These are phyloP conservation scores for Crotalus helleri DNA, from an alignment of 2,113 vertebrate species.

Conservation along the genomic window DNA sequence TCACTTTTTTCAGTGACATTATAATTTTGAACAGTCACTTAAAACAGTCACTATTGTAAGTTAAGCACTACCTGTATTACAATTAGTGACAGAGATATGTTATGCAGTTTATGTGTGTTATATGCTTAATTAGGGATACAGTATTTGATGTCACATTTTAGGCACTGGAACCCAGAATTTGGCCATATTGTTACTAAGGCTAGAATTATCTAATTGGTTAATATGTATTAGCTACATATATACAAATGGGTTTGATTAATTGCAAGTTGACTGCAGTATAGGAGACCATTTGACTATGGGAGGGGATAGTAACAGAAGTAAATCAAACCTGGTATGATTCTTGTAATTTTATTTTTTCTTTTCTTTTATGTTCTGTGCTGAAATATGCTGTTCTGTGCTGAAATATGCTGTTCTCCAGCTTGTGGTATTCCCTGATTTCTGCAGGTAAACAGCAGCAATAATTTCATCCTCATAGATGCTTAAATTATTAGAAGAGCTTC, in stretches of 20 bases:
- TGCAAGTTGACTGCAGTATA: neutral
- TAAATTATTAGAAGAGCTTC: neutral
- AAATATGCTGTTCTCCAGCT: neutral
- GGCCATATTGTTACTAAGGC: neutral
- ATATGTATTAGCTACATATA: neutral
- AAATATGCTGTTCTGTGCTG: neutral
- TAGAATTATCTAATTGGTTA: neutral
- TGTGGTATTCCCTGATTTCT: neutral
- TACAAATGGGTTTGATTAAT: neutral
- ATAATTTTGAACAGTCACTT: neutral
- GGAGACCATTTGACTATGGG: neutral
- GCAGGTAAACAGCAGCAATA: neutral
- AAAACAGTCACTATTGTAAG: neutral
- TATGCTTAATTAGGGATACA: neutral
- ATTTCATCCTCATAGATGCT: neutral
- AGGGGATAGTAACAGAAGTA: neutral
- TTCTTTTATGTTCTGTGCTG: neutral
- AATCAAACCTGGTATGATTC: neutral
- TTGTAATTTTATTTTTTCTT: neutral
- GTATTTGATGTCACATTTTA: neutral
- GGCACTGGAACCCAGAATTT: neutral
- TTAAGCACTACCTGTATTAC: neutral
- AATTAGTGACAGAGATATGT: neutral
- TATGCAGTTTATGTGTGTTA: neutral
- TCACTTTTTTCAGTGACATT: neutral